Evolutionary conservation across 1,140 invertebrate genomes (phyloP).

Genomic region (Yoshiicerus persimilis): DNA sequence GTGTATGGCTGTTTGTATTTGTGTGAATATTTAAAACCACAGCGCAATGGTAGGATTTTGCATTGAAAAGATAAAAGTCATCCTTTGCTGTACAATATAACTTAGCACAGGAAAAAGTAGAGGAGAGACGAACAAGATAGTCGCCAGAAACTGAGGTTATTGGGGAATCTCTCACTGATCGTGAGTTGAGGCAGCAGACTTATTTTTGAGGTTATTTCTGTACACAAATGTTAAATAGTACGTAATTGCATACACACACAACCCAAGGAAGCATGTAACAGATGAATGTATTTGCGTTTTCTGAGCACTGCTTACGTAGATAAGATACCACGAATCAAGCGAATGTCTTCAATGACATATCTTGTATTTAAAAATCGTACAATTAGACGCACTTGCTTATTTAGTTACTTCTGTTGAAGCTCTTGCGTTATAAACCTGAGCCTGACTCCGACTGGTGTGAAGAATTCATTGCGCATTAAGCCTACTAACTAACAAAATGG

Average conservation of each 20-base stretch:
- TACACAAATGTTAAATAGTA: background rate
- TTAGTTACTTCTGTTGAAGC: background rate
- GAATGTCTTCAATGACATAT: background rate
- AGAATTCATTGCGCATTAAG: background rate
- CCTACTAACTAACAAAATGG: background rate
- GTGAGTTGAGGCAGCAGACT: background rate
- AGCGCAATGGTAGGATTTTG: background rate
- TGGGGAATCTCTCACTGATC: background rate
- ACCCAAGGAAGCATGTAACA: background rate
- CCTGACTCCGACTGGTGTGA: background rate
- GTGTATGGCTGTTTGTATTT: background rate
- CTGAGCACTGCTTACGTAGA: background rate
- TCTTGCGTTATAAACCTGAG: too few relatives aligned
- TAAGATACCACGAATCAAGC: background rate
- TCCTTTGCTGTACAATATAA: background rate
- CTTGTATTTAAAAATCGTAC: background rate
- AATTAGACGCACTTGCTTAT: background rate
- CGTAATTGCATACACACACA: background rate
- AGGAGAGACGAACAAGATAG: background rate
- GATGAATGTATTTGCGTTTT: background rate
- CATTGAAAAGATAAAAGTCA: background rate
- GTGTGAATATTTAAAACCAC: background rate
- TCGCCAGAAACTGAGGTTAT: background rate
- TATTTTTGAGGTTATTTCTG: background rate
- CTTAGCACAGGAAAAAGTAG: background rate